These are phyloP conservation scores for Drosophila cracens DNA, from an alignment of 2,888 invertebrate genomes.

Conservation along the genomic window DNA sequence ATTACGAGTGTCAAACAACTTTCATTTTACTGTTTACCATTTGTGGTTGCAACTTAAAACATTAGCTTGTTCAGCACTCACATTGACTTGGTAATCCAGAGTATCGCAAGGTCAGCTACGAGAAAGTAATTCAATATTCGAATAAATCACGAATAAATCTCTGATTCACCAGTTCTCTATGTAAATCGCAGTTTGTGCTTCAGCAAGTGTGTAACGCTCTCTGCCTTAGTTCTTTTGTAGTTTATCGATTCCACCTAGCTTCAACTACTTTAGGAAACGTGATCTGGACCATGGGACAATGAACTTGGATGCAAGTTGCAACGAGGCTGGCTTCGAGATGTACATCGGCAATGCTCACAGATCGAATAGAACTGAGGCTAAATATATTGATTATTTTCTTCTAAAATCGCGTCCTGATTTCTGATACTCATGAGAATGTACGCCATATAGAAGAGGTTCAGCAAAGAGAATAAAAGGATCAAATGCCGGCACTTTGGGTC, in stretches of 20 bases:
- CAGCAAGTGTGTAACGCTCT: conserved; percentile 37
- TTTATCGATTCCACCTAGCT: too few species aligned
- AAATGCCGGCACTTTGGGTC: background rate
- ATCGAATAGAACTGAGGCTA: conserved; percentile 9
- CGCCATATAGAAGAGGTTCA: background rate
- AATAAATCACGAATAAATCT: conserved; percentile 47
- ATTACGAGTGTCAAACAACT: conserved; percentile 44
- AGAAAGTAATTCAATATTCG: conserved; percentile 44
- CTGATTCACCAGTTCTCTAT: conserved; percentile 48
- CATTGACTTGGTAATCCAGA: conserved; percentile 52
- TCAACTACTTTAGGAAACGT: conserved; percentile 36
- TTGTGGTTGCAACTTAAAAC: background rate
- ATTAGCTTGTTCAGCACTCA: background rate
- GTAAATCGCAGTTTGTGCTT: conserved; percentile 49
- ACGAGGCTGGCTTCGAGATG: conserved; percentile 44
- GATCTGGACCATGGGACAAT: conserved; percentile 51
- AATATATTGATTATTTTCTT: conserved; percentile 42
- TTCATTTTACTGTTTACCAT: background rate
- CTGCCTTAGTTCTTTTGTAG: background rate
- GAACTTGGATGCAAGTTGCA: conserved; percentile 27
- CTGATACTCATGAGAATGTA: conserved; percentile 1
- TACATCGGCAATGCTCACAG: conserved; percentile 30
- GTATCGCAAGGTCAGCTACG: conserved; percentile 39
- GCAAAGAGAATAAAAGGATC: background rate
- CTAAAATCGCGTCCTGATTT: conserved; percentile 38